Base-by-base conservation (phyloP, 2,888 invertebrate species). In the Eristalis arbustorum region DNA sequence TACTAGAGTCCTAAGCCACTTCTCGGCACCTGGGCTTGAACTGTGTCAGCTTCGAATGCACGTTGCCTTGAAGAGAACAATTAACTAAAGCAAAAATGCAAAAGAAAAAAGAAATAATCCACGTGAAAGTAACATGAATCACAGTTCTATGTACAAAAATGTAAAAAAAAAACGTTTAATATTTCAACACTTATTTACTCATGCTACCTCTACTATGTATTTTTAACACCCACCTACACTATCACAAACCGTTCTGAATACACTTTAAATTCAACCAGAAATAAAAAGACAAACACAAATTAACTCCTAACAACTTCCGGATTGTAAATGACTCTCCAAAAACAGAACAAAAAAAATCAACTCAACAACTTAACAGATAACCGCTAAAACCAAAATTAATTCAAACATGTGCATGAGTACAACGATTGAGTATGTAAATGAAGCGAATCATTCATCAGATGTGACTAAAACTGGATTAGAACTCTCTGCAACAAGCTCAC, bases 391-490 rank as follows among this genome's bases (percentile, higher is more conserved):
- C 10, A 69, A 71, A 69, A 23, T 22, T 6, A 23, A 59, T 25
- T 14, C 23, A 25, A 25, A 59, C 59, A 59, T 49, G 49, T 49
- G 49, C 49, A 49, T 49, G 49, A 49, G 49, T 49, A 49, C 49
- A 49, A 49, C 49, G 49, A 49, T 49, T 49, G 49, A 18, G 49
- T 18, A 18, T 49, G 49, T 49, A 59, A 59, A 28, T 25, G 59
- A 22, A 63, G 18, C 72, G 23, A 72, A n/a, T 74, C 73, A 77
- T 73, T 25, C 63, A 85, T 78, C 59, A 67, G 74, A 68, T 72
- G 79, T 87, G 78, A 87, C 85, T 87, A 82, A 82, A 78, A 76
- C 71, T 67, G 82, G 82, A 82, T 67, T 62, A 66, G 59, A 71
- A 71, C 40, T 59, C 40, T 59, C 69, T 22, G 28, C 56, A 76